Evolutionary conservation across 2,113 vertebrate species (phyloP).

Genomic region (Cygnus buccinator): DNA sequence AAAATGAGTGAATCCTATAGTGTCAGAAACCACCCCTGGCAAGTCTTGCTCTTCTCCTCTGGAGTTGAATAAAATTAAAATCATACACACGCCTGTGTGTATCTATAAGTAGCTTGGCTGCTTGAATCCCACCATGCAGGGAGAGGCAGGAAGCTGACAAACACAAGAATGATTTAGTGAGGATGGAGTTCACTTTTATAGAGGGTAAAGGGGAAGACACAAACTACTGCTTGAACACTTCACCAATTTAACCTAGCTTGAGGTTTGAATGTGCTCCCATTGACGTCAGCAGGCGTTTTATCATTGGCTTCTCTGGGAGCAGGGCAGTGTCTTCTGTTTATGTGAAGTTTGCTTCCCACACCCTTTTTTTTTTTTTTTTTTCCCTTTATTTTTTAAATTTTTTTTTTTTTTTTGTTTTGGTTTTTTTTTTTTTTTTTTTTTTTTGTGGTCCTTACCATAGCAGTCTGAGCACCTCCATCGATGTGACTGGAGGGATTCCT

Average conservation of each 20-base stretch:
- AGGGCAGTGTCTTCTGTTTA: background rate
- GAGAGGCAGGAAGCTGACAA: conserved; percentile 61
- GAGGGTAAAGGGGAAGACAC: conserved; percentile 13
- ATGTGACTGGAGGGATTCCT: background rate
- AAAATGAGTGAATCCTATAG: conserved; percentile 11
- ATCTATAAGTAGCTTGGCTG: conserved; percentile 56
- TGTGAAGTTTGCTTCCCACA: background rate
- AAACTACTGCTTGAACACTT: conserved; percentile 44
- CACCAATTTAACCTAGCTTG: conserved; percentile 17
- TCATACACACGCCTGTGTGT: conserved; percentile 32
- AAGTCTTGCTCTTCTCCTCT: conserved; percentile 12
- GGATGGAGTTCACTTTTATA: conserved; percentile 29
- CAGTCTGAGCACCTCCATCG: background rate
- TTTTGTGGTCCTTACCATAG: background rate
- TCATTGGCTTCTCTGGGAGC: conserved; percentile 1
- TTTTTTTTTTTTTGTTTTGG: background rate
- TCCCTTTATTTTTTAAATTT: no score
- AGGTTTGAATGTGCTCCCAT: conserved; percentile 39
- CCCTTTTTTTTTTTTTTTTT: background rate
- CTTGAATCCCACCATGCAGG: conserved; percentile 22
- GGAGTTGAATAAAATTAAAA: conserved; percentile 55
- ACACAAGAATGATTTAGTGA: conserved; percentile 59
- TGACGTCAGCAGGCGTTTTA: conserved; percentile 46
- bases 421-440: background rate
- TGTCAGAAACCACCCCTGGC: conserved; percentile 37